These are phyloP conservation scores for Strongylocentrotus purpuratus DNA, from an alignment of 35 echinoderm and acorn worm species.

Conservation along the genomic window DNA sequence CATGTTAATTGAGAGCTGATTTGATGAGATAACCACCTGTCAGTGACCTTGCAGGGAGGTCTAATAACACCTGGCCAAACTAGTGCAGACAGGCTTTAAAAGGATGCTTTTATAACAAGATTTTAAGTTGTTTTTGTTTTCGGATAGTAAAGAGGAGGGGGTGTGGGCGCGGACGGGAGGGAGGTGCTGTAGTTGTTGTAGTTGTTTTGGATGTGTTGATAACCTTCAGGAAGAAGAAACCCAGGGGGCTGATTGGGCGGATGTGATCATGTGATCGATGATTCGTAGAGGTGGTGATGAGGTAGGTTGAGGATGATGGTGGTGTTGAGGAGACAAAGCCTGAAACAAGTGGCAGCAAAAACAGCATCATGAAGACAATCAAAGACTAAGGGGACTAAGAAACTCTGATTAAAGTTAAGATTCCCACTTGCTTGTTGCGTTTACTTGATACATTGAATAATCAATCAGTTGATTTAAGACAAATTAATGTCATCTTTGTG, in stretches of 20 bases:
- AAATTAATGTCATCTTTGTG: too few relatives aligned
- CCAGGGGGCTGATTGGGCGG: conserved; percentile 30
- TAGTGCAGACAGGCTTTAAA: too few relatives aligned
- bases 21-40: too few relatives aligned
- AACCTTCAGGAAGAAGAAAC: not conserved
- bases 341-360: conserved; percentile 43
- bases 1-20: too few relatives aligned
- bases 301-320: conserved; percentile 33
- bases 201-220: conserved; percentile 16
- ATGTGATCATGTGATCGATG: conserved; percentile 42
- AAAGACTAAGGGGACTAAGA: not conserved
- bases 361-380: not conserved
- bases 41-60: too few relatives aligned
- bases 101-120: not conserved
- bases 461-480: too few relatives aligned
- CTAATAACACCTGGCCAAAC: too few relatives aligned
- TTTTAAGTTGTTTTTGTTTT: not conserved
- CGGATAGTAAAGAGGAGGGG: not conserved
- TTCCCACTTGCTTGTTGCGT: not conserved
- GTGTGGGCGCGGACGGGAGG: not conserved
- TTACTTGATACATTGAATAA: too few relatives aligned
- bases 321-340: not conserved
- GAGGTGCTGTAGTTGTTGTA: not conserved
- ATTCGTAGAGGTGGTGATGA: conserved; percentile 19
- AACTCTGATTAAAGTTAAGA: not conserved